Percentiles rank a stretch among this genome's conserved stretches.
These are phyloP conservation scores for Crotalus horridus DNA, from an alignment of 2,113 vertebrate genomes.

Conservation along the genomic window DNA sequence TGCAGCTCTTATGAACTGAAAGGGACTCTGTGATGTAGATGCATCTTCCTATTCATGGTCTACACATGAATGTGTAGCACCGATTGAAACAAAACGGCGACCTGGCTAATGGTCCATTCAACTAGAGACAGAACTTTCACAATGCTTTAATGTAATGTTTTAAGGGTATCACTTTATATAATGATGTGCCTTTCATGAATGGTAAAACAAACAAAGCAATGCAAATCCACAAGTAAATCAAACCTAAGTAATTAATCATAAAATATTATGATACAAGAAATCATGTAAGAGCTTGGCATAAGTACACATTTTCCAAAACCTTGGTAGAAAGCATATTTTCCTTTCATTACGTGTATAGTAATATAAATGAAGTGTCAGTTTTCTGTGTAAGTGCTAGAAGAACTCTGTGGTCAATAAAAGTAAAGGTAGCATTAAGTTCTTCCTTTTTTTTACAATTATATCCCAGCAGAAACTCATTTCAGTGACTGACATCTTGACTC, in stretches of 20 bases:
- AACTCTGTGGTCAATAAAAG: background rate
- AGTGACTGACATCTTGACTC: constrained; percentile 13
- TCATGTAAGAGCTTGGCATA: background rate
- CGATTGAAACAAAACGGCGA: background rate
- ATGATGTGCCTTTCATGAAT: background rate
- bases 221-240: background rate
- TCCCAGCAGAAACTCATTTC: constrained; percentile 8
- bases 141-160: background rate
- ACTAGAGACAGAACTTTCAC: background rate
- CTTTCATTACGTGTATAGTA: background rate
- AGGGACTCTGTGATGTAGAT: no score
- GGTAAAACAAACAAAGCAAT: background rate
- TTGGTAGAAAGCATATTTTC: background rate
- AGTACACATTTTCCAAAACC: background rate
- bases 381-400: background rate
- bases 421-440: constrained; percentile 18
- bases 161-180: background rate
- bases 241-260: background rate
- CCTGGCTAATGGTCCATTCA: background rate
- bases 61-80: background rate
- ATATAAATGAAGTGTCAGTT: background rate
- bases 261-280: background rate
- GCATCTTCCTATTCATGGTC: background rate
- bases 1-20: background rate
- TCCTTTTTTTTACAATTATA: constrained; percentile 24